Evolutionary conservation across 2,888 invertebrate genomes (phyloP), one percentile per base, ranked within the genome.

Genomic region (Brachypterus glaber): DNA sequence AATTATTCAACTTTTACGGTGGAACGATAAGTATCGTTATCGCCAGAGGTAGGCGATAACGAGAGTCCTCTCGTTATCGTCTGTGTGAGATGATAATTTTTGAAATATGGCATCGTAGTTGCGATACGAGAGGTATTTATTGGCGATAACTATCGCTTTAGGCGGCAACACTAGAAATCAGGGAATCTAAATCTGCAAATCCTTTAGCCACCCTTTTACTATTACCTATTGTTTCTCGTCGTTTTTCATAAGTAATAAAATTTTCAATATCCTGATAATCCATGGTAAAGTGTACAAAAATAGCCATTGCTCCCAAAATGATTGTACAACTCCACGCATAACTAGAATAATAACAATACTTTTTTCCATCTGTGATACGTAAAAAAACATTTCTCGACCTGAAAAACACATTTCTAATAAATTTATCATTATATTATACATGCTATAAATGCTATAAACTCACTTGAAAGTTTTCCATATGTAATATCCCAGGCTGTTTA

Each of bases 401-500:
- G 59, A 31, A 68, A 67, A 42, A 33, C 35, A 45, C 39, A 39
- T 14, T 16, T 26, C 12, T 24, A 16, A 29, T 37, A 40, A 15
- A 37, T 14, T 16, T 9, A 11, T 27, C 12, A 5, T 16, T 16
- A 4, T 2, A 17, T 39, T 38, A 7, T 5, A 30, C 5, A 11
- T 9, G 12, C 33, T 16, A 12, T 15, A 37, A 9, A 11, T 9
- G 12, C 33, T 16, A 12, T 15, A 37, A 30, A 53, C 70, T 68
- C 67, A 80, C 80, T 76, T 80, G 58, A 89, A 88, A 1, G 86
- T 88, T 60, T 81, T 85, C 88, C 88, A 89, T 44, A 88, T 82
- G 59, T 88, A 88, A 59, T 84, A 89, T 33, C 87, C 88, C 44
- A 86, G 73, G 57, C 85, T 84, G 50, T 84, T 88, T 2, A 89